Conservation (phyloP, 1,140 invertebrate species). For the Lasaia peninsularis region DNA sequence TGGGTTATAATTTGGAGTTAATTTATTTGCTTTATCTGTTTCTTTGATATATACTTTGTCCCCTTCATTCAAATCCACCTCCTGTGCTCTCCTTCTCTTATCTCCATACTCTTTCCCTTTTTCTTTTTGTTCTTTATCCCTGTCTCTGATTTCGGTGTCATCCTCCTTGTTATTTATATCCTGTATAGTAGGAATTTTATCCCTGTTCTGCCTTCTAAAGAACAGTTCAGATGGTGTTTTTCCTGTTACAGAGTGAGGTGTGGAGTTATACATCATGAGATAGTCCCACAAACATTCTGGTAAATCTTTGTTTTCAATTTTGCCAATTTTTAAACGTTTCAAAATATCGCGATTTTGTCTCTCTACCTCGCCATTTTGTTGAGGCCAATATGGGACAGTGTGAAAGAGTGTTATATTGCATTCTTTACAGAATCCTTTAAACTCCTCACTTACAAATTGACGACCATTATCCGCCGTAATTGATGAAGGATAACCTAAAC, state of each 20-base stretch:
- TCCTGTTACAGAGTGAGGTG: slow-evolving; percentile 43
- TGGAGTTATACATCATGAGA: slow-evolving; percentile 46
- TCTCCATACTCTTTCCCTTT: slow-evolving; percentile 21
- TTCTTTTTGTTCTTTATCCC: slow-evolving; percentile 23
- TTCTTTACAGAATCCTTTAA: slow-evolving; percentile 22
- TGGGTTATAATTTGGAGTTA: slow-evolving; percentile 20
- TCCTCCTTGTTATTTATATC: slow-evolving; percentile 16
- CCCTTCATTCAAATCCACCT: slow-evolving; percentile 17
- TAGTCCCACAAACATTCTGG: slow-evolving; percentile 11
- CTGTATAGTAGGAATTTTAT: slow-evolving; percentile 29
- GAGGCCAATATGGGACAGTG: slow-evolving; percentile 31
- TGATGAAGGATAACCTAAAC: slow-evolving; percentile 12
- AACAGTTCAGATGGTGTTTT: slow-evolving; percentile 52
- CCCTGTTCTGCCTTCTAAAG: slow-evolving; percentile 33
- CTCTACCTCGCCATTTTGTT: slow-evolving; percentile 34
- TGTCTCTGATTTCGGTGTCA: slow-evolving; percentile 29
- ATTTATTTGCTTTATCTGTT: slow-evolving; percentile 21
- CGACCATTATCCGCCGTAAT: slow-evolving; percentile 28
- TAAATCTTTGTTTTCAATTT: background rate
- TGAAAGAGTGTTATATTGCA: slow-evolving; percentile 20
- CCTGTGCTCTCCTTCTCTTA: slow-evolving; percentile 17
- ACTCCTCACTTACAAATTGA: slow-evolving; percentile 27
- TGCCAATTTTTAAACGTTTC: slow-evolving; percentile 22
- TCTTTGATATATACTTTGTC: slow-evolving; percentile 27
- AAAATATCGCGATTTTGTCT: slow-evolving; percentile 27